Base-by-base conservation (phyloP, 2,113 vertebrate species). In the Sclerurus mexicanus region DNA sequence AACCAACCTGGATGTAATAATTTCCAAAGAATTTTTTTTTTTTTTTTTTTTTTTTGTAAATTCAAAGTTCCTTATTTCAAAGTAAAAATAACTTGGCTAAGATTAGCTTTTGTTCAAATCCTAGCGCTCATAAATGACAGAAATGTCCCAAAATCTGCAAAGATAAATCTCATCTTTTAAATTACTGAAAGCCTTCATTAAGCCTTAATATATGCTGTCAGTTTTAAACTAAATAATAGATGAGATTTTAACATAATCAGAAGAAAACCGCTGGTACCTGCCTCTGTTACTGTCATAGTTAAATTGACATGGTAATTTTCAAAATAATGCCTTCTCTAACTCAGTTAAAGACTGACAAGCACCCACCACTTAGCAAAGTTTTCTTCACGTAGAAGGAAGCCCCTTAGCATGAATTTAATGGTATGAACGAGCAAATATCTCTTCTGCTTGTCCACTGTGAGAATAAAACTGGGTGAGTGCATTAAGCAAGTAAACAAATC, bases 241-340 rank as follows among this genome's bases (percentile, higher is more conserved):
- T 98, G 98, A 98, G 97, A 97, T 98, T 98, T 98, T 98, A 98
- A 98, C 98, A 99, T 98, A 98, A 99, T 98, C 98, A 98, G 98
- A 98, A 98, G 93, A 98, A 98, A 98, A 98, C 98, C 97, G 97
- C 98, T 98, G 98, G 98, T 98, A 98, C 97, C 98, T 98, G 98
- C 98, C 98, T 98, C 91, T 98, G 98, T 97, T 97, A 97, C 96
- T 98, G 96, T 98, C 98, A 98, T 91, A 97, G 95, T 97, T 97
- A 98, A 98, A 98, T 97, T 98, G 98, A 98, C 98, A 98, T 97
- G 97, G 97, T 98, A 98, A 98, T 98, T 98, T 98, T 96, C 89
- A 97, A 97, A 98, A 97, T 97, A 97, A 98, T 67, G 50, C 96
- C 91, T 97, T 97, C 92, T 95, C 87, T 59, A 97, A 97, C 91